phyloP scores from a whole-genome alignment of 2,113 vertebrate genomes.

The Atractosteus spatula region DNA sequence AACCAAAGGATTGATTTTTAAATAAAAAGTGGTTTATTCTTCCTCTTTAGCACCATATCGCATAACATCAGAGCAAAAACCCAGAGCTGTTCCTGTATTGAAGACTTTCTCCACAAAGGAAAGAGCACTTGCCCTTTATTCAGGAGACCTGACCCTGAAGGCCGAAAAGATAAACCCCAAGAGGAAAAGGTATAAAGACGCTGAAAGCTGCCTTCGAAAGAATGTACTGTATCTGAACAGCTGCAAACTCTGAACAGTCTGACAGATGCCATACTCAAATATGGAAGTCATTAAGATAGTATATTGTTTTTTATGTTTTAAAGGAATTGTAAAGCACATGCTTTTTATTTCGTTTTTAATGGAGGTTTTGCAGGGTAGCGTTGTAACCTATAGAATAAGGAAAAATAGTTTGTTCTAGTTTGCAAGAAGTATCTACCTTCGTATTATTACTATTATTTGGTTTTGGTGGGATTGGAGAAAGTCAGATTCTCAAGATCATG shows the following conservation, averaged over 20 bases:
- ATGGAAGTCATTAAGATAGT: no score
- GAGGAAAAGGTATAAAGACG: not conserved
- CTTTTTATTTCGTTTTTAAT: no score
- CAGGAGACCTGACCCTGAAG: not conserved
- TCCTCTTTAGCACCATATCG: not conserved
- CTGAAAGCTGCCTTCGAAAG: not conserved
- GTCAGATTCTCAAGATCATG: no score
- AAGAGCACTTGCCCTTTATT: not conserved
- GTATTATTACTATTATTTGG: no score
- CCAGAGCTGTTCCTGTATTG: not conserved
- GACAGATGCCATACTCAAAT: not conserved
- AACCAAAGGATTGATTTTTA: not conserved
- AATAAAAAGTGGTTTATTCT: not conserved
- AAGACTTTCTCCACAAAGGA: conserved; percentile 1
- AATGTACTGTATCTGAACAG: not conserved
- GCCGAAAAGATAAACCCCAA: not conserved
- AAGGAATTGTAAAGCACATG: no score
- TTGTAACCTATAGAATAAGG: no score
- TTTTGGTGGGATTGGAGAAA: no score
- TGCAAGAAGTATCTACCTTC: no score
- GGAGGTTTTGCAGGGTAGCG: no score
- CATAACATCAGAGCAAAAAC: not conserved
- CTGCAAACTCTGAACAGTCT: not conserved
- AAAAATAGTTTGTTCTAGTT: no score
- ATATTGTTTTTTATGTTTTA: no score